Evolutionary conservation across 2,797 vertebrate species (phyloP), one percentile per base, ranked within the genome.

Genomic region (Thripadectes ignobilis): DNA sequence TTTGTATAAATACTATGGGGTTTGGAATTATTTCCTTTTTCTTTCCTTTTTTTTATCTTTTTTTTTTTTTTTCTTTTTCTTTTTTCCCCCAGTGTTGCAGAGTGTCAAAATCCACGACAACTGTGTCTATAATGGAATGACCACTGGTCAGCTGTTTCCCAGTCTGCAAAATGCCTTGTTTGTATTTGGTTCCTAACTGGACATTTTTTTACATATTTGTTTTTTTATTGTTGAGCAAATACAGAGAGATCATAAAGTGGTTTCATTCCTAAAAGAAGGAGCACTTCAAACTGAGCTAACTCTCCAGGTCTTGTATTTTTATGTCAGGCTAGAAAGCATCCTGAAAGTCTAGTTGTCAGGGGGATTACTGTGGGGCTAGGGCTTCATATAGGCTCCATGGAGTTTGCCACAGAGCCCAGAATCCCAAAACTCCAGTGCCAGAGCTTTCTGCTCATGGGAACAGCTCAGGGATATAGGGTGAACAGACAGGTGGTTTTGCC

Each of bases 1-100:
- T 66, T 91, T 61, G 3, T 63, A 30, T 41, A 74, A 85, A 48
- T 59, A 8, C 5, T 34, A 6, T 39, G 7, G 19, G 3, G 0
- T 89, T 78, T 58, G 16, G 6, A 55, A 63, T 48, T 29, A 4
- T 51, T 85, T 62, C 2, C 14, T 39, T 30, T 32, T 32, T 3
- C 1, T 34, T 30, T 1, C 3, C 3, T 3, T 10, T 30, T 6
- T 4, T 9, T 16, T 8, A 10, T 38, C n/a, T 15, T 3, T 20
- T 19, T 21, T 27, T 4, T 10, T 2, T 8, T 19, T 16, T 18
- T 43, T 43, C 18, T 41, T 45, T 45, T 45, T 20, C 20, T 19
- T 15, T 4, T 20, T 22, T 21, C 23, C 3, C 10, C 1, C 12
- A 1, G 0, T 23, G 9, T 45, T 68, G 4, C 10, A 58, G 20